Evolutionary conservation across 2,888 invertebrate genomes (phyloP).

Genomic region (Nymphalis urticae): DNA sequence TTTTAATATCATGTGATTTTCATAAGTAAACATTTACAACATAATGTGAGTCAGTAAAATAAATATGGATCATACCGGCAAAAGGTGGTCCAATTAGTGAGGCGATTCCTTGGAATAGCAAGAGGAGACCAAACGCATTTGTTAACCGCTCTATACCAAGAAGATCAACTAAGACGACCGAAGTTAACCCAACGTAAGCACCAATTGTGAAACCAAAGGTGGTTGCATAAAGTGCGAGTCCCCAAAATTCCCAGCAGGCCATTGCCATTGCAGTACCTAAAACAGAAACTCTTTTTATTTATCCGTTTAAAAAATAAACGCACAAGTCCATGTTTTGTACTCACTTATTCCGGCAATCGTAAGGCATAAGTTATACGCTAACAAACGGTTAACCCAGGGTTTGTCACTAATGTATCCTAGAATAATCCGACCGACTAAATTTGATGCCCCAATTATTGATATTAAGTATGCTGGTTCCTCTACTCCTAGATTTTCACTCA

Average conservation of each 20-base stretch:
- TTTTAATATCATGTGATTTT: constrained; percentile 5
- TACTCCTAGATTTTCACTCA: constrained; percentile 85
- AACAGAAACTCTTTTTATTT: neutral
- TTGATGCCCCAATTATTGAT: constrained; percentile 91
- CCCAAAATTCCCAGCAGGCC: constrained; percentile 86
- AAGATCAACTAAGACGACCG: constrained; percentile 96
- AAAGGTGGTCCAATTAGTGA: constrained; percentile 96
- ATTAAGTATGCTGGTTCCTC: constrained; percentile 86
- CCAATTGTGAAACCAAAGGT: constrained; percentile 95
- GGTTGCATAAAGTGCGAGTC: constrained; percentile 88
- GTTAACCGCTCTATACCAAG: constrained; percentile 95
- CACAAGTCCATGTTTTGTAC: constrained; percentile 50
- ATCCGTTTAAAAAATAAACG: neutral
- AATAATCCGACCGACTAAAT: constrained; percentile 93
- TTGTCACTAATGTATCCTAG: constrained; percentile 94
- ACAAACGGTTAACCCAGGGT: constrained; percentile 93
- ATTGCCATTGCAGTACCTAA: constrained; percentile 91
- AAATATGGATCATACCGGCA: constrained; percentile 85
- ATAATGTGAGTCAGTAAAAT: neutral
- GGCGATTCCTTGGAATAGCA: constrained; percentile 96
- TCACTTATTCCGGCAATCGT: constrained; percentile 93
- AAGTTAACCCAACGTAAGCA: constrained; percentile 97
- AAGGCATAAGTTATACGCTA: constrained; percentile 94
- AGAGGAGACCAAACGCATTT: constrained; percentile 95
- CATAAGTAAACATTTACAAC: neutral